Evolutionary conservation across 2,888 invertebrate species (phyloP), one percentile per base, ranked within the genome.

Genomic region (Anoplius nigerrimus): DNA sequence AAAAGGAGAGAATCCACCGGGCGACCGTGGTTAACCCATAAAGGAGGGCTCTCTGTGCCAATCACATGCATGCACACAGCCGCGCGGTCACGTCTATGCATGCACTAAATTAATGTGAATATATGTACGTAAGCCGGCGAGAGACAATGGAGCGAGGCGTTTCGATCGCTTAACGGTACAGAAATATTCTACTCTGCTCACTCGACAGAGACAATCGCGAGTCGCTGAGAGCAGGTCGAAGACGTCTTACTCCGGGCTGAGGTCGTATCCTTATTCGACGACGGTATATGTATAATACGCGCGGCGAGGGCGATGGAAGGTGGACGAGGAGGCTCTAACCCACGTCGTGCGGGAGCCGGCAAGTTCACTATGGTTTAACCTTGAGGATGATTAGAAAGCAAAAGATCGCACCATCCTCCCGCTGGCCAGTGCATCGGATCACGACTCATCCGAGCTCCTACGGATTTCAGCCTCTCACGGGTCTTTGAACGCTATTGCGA

Each of bases 341-440:
- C n/a, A 22, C 70, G 69, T 77, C 74, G 77, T 68, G 79, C 77
- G 54, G 77, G 62, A 79, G 75, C 79, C 69, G 46, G 81, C 84
- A 84, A 84, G 86, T 86, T 86, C 85, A 84, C 69, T 79, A 72
- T 81, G 81, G 78, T 80, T 78, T 87, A 87, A 87, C 86, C 87
- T 87, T 87, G 87, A 86, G 81, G 81, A 86, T 86, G 84, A 87
- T 87, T 87, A 87, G 86, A 87, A 87, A 87, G 87, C 87, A 86
- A 86, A 86, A 84, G 86, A 86, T 86, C 83, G 72, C 78, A 78
- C 68, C 75, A 75, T 73, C 79, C 79, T 76, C 76, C 74, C 74
- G 81, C 82, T 82, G 81, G 78, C 34, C 34, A 34, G 82, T 80
- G 74, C 84, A 79, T 75, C 73, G 81, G 82, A 86, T 86, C 87